Evolutionary conservation across 2,888 invertebrate genomes (phyloP).

Genomic region (Notodromas monacha): DNA sequence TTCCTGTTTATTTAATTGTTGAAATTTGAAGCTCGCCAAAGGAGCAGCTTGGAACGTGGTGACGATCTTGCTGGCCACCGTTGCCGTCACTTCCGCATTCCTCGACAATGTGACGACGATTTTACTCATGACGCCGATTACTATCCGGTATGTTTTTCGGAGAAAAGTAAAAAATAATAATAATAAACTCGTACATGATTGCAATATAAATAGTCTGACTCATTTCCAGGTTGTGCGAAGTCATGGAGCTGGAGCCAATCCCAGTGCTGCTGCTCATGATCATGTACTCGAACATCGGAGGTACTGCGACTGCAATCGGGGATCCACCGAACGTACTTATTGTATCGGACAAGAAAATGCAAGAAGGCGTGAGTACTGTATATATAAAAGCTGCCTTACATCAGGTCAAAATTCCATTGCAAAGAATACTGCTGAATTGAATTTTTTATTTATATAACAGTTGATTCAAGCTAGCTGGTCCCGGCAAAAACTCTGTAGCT

Average conservation of each 20-base stretch:
- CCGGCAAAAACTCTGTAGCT: too few species aligned
- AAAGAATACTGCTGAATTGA: too few species aligned
- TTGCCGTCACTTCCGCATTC: slow-evolving; percentile 43
- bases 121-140: slow-evolving; percentile 52
- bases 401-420: too few species aligned
- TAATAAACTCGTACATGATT: slow-evolving; percentile 13
- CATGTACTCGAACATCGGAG: slow-evolving; percentile 62
- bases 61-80: slow-evolving; percentile 40
- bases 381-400: too few species aligned
- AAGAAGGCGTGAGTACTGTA: slow-evolving; percentile 31
- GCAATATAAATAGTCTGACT: slow-evolving; percentile 6
- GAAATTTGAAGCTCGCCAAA: slow-evolving; percentile 28
- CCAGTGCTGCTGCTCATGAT: slow-evolving; percentile 57
- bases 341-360: slow-evolving; percentile 34
- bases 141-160: too few species aligned
- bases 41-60: slow-evolving; percentile 55
- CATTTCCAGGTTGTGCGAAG: slow-evolving; percentile 48
- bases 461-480: too few species aligned
- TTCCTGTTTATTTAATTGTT: slow-evolving; percentile 8
- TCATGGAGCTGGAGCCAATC: slow-evolving; percentile 52
- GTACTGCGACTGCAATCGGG: slow-evolving; percentile 58
- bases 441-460: too few species aligned
- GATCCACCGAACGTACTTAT: slow-evolving; percentile 79
- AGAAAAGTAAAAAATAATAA: too few species aligned
- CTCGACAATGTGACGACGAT: slow-evolving; percentile 66